Conservation (phyloP, 2,888 invertebrate species). For the Acronicta psi region DNA sequence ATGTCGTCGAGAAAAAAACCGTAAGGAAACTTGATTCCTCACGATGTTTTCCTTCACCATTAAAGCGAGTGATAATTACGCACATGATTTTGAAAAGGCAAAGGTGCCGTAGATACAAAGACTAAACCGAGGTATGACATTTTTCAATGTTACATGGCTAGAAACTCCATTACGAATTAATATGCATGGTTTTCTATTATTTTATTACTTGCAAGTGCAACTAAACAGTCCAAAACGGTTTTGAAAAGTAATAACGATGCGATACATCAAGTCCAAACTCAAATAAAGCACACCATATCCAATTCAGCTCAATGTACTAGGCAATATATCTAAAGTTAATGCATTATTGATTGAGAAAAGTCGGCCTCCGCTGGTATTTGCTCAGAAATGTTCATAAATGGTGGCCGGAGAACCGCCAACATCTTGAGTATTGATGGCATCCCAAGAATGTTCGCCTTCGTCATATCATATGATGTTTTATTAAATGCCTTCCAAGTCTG, state of each 20-base stretch:
- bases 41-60: too few species aligned
- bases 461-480: conserved; percentile 40
- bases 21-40: too few species aligned
- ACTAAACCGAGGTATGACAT: too few species aligned
- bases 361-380: conserved; percentile 33
- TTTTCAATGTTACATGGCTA: too few species aligned
- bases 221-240: too few species aligned
- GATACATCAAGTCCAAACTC: conserved; percentile 1
- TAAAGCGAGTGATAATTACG: too few species aligned
- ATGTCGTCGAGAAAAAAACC: too few species aligned
- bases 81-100: too few species aligned
- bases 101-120: too few species aligned
- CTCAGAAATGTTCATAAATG: conserved; percentile 45
- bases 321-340: conserved; percentile 28
- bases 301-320: background rate
- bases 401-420: conserved; percentile 15
- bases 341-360: conserved; percentile 48
- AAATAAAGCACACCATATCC: conserved; percentile 9
- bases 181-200: too few species aligned
- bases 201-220: too few species aligned
- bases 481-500: conserved; percentile 19
- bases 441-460: conserved; percentile 33
- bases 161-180: too few species aligned
- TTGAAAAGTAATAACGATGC: background rate
- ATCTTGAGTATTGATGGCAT: conserved; percentile 29